These are phyloP conservation scores for Palythoa grandis DNA, from an alignment of 92 coral and sea anemone genomes.

Conservation along the genomic window DNA sequence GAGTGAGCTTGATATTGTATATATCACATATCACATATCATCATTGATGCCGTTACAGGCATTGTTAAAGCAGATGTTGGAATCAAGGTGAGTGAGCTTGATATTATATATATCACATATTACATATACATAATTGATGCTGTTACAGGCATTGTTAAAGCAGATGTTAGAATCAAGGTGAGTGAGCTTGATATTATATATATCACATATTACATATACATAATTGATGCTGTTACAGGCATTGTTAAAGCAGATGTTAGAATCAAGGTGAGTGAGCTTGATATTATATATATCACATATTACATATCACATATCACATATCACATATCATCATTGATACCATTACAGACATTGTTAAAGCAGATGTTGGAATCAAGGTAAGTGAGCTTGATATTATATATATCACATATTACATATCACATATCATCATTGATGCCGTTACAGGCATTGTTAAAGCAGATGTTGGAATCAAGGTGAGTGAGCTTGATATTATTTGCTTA, in stretches of 20 bases:
- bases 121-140: too few relatives aligned
- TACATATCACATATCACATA: not conserved
- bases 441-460: constrained; percentile 74
- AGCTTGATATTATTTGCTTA: too few relatives aligned
- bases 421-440: too few relatives aligned
- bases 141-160: too few relatives aligned
- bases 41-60: too few relatives aligned
- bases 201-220: not conserved
- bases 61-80: constrained; percentile 76
- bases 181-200: not conserved
- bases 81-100: constrained; percentile 55
- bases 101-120: too few relatives aligned
- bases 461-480: constrained; percentile 71
- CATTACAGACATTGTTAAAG: too few relatives aligned
- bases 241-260: constrained; percentile 76
- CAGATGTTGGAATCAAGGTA: constrained; percentile 79
- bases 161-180: constrained; percentile 78
- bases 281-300: too few relatives aligned
- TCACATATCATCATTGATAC: too few relatives aligned
- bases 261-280: constrained; percentile 55
- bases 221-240: too few relatives aligned
- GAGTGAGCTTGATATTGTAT: not conserved
- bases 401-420: too few relatives aligned
- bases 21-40: not conserved
- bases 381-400: not conserved